A percentile compares a stretch with the other conserved stretches of the same genome.
phyloP scores from a whole-genome alignment of 2,797 vertebrate species.

The Oreortyx pictus region DNA sequence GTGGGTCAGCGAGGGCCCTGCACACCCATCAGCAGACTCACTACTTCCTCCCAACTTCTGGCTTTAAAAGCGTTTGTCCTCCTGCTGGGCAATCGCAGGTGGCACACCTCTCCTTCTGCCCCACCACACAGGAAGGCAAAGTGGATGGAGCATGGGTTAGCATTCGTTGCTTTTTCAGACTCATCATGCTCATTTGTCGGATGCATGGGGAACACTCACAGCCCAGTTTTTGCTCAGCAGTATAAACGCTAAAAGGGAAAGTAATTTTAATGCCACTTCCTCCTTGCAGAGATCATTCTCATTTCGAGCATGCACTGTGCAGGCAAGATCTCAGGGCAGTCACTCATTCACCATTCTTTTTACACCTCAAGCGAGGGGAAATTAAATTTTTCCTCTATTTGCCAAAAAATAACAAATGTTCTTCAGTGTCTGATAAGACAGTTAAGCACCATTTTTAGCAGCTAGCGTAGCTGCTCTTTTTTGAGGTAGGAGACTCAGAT shows the following conservation, averaged over 20 bases:
- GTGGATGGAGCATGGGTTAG: too few relatives aligned
- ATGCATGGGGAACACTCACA: not conserved
- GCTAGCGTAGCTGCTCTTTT: not conserved
- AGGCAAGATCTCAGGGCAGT: not conserved
- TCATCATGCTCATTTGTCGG: not conserved
- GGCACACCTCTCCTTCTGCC: not conserved
- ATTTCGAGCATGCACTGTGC: not conserved
- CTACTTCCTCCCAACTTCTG: not conserved
- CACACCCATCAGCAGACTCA: not conserved
- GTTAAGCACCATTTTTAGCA: constrained; percentile 10
- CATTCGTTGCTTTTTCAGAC: not conserved
- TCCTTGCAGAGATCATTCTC: not conserved
- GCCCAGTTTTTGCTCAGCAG: not conserved
- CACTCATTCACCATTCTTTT: constrained; percentile 1
- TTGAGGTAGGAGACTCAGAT: not conserved
- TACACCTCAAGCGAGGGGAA: constrained; percentile 16
- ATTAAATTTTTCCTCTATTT: constrained; percentile 43
- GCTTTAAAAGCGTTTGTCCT: not conserved
- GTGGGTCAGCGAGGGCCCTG: not conserved
- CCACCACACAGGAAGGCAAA: not conserved
- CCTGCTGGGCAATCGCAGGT: not conserved
- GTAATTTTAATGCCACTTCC: not conserved
- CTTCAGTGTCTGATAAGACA: not conserved
- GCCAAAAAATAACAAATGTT: not conserved
- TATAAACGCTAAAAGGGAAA: not conserved